Evolutionary conservation across 2,113 vertebrate genomes (phyloP).

Genomic region (Lophius piscatorius): DNA sequence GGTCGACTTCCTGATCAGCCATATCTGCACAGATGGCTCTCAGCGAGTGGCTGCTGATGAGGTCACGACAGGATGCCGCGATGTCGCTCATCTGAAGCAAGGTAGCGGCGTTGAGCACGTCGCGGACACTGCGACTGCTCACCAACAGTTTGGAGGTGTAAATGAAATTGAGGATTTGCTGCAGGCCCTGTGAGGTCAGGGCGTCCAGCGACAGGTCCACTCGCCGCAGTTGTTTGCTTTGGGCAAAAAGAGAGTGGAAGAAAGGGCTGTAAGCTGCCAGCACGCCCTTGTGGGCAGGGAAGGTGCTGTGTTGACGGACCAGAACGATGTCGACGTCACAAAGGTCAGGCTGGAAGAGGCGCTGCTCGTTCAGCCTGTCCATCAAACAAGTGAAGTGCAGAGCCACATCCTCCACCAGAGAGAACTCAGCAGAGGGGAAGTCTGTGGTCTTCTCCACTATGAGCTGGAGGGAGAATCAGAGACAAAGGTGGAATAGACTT

Average conservation of each 20-base stretch:
- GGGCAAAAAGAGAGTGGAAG: constrained; percentile 94
- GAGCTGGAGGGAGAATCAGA: constrained; percentile 78
- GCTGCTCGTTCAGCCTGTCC: constrained; percentile 95
- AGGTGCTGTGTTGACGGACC: constrained; percentile 90
- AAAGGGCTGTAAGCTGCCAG: constrained; percentile 94
- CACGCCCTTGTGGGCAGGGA: constrained; percentile 92
- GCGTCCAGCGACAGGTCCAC: constrained; percentile 92
- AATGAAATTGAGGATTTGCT: constrained; percentile 97
- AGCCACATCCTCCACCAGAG: constrained; percentile 94
- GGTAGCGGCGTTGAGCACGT: constrained; percentile 89
- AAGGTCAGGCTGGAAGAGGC: constrained; percentile 93
- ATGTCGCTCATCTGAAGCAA: constrained; percentile 95
- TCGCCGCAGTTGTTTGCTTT: constrained; percentile 90
- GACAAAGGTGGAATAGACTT: not conserved
- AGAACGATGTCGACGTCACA: constrained; percentile 97
- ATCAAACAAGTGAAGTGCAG: constrained; percentile 95
- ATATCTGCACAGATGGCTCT: constrained; percentile 77
- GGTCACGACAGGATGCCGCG: constrained; percentile 90
- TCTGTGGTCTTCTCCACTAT: constrained; percentile 96
- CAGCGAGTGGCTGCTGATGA: constrained; percentile 88
- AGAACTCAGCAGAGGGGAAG: constrained; percentile 91
- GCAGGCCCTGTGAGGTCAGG: constrained; percentile 89
- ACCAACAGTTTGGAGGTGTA: constrained; percentile 95
- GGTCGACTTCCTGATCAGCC: constrained; percentile 76
- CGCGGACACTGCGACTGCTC: constrained; percentile 88